These are phyloP conservation scores for Platysternon megacephalum DNA, from an alignment of 2,113 vertebrate genomes.

Conservation along the genomic window DNA sequence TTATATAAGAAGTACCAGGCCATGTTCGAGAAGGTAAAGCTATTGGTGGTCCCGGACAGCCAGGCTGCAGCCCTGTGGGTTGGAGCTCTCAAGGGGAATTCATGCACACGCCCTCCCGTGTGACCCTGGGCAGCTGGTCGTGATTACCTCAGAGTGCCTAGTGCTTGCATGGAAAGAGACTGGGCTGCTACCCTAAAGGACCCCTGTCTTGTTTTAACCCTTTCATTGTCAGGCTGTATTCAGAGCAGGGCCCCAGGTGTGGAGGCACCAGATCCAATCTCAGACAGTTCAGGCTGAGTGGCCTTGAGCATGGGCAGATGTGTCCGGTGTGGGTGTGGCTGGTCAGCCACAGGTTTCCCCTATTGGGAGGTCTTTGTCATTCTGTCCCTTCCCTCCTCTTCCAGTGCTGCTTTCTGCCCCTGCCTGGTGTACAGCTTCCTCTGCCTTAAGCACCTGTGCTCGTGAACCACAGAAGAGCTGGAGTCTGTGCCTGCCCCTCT, in stretches of 20 bases:
- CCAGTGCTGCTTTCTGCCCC: background rate
- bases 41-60: too few species aligned
- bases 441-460: background rate
- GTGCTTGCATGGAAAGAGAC: background rate
- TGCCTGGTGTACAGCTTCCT: background rate
- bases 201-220: background rate
- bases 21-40: conserved; percentile 87
- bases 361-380: background rate
- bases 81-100: background rate
- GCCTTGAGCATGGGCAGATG: too few species aligned
- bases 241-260: too few species aligned
- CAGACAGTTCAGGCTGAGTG: too few species aligned
- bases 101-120: background rate
- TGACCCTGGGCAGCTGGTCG: too few species aligned
- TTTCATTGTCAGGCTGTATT: background rate
- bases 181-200: background rate
- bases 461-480: too few species aligned
- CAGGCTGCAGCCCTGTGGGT: background rate
- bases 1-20: conserved; percentile 76
- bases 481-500: too few species aligned
- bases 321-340: too few species aligned
- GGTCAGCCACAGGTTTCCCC: background rate
- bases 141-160: background rate
- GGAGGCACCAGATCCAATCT: background rate
- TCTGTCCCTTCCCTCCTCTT: background rate